Evolutionary conservation across 2,113 vertebrate species (phyloP).

Genomic region (Trichechus manatus): DNA sequence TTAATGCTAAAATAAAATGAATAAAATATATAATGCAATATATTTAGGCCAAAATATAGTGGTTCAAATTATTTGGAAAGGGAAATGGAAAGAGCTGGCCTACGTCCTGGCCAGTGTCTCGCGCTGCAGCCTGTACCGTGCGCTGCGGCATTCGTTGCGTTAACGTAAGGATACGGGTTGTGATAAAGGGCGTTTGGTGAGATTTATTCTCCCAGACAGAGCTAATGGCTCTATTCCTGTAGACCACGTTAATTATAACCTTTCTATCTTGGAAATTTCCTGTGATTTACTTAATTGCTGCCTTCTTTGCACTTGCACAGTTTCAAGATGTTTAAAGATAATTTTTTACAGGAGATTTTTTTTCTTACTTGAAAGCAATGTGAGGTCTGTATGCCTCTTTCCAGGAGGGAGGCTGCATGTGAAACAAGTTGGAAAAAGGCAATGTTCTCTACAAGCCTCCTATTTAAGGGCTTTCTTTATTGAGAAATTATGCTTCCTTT

Average conservation of each 20-base stretch:
- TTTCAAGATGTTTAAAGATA: conserved; percentile 1
- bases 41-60: conserved; percentile 14
- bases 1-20: conserved; percentile 48
- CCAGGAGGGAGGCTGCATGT: not conserved
- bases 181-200: conserved; percentile 11
- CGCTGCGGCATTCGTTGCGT: not conserved
- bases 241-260: conserved; percentile 35
- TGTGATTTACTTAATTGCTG: not conserved
- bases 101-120: not conserved
- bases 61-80: conserved; percentile 6
- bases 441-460: not conserved
- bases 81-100: not conserved
- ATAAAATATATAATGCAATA: not conserved
- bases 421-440: not conserved
- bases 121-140: not conserved
- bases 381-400: not conserved
- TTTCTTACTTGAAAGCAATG: not conserved
- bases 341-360: not conserved
- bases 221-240: not conserved
- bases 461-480: not conserved
- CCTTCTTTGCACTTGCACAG: conserved; percentile 37
- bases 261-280: conserved; percentile 38
- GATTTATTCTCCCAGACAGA: conserved; percentile 10
- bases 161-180: not conserved
- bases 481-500: conserved; percentile 26